Base-by-base conservation (phyloP, 2,797 vertebrate species). In the Geotria australis region DNA sequence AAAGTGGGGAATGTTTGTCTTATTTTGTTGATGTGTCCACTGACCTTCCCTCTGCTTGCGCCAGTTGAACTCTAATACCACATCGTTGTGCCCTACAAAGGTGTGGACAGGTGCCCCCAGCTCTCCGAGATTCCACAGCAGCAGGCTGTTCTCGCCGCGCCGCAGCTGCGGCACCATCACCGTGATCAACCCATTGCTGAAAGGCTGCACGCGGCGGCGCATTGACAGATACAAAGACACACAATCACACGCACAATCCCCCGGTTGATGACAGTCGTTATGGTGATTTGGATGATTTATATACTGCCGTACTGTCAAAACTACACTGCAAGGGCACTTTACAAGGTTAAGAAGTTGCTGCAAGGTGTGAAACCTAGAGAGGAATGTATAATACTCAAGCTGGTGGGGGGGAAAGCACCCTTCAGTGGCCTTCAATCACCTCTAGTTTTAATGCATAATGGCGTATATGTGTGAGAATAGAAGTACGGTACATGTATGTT, bases 1-100 rank as follows among this genome's bases (percentile, higher is more conserved):
- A 38, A 24, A 38, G 38, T 38, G 38, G 24, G 5, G 24, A 24
- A 2, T 38, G 24, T 38, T 38, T n/a, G n/a, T n/a, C n/a, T n/a
- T n/a, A 24, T 38, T 24, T n/a, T n/a, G n/a, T n/a, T n/a, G n/a
- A n/a, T 38, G 24, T 38, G 24, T 55, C 59, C 66, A 60, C 66
- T 63, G 47, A 89, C 88, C 89, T 75, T 93, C 84, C 66, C 86
- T 93, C 69, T 95, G 89, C 3, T 81, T 80, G 58, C 86, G 71
- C 89, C 89, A 96, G 71, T 89, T 84, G 71, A 93, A 96, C 66
- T 94, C 86, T 11, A 95, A 73, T 48, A 96, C 86, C 45, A 96
- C 88, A 0, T 96, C 89, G 6, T 95, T 88, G 0, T 96, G 86
- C 4, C 89, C 89, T 7, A 96, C 84, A 0, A 96, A 96, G 58